Percentiles rank a stretch among this genome's conserved stretches.
phyloP scores from a whole-genome alignment of 2,113 vertebrate species.

The Lontra canadensis region DNA sequence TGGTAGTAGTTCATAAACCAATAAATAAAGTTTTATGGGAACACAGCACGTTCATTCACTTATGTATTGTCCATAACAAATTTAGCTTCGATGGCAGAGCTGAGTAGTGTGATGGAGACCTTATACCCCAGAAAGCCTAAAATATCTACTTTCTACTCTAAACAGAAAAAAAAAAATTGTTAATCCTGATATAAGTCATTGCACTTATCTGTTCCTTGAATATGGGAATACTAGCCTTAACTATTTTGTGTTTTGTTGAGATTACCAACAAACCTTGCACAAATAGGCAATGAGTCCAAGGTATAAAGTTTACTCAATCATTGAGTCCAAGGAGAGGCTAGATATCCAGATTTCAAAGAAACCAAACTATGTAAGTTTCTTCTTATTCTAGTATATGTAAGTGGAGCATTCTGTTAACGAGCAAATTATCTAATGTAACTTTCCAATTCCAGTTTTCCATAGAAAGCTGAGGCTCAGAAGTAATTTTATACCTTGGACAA shows the following conservation, averaged over 20 bases:
- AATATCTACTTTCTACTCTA: not conserved
- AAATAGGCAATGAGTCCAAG: not conserved
- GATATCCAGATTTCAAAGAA: not conserved
- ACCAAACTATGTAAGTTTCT: not conserved
- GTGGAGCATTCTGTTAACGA: not conserved
- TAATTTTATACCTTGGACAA: not conserved
- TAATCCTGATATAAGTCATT: not conserved
- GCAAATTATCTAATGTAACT: not conserved
- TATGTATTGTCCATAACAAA: not conserved
- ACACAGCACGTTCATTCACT: not conserved
- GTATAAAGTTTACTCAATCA: not conserved
- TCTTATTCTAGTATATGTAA: not conserved
- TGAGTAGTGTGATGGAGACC: not conserved
- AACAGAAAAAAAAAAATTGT: not conserved
- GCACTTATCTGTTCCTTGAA: not conserved
- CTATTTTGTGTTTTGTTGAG: not conserved
- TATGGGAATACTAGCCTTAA: not conserved
- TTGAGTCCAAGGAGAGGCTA: not conserved
- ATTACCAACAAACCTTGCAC: not conserved
- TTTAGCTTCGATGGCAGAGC: not conserved
- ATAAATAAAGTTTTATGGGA: not conserved
- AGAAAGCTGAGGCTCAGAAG: not conserved
- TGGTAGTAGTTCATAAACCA: not conserved
- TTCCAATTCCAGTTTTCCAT: not conserved
- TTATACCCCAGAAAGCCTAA: not conserved